A percentile compares a stretch with the other conserved stretches of the same genome.
These are phyloP conservation scores for Hemicentrotus pulcherrimus DNA, from an alignment of 35 echinoderm and acorn worm genomes.

Conservation along the genomic window DNA sequence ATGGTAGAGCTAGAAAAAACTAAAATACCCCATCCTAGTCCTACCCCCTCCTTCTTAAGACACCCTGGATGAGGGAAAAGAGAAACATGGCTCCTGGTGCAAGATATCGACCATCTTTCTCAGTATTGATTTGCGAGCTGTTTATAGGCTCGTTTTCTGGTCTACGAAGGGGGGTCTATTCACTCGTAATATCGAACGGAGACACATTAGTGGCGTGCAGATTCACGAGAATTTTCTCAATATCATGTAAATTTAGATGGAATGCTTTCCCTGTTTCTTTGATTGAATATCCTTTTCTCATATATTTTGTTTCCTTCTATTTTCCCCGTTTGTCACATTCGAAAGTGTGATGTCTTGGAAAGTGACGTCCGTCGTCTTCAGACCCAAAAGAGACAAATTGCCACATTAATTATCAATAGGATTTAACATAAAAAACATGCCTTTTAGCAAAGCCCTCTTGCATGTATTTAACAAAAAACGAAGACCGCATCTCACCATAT, in stretches of 20 bases:
- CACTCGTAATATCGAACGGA: constrained; percentile 11
- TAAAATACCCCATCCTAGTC: background rate
- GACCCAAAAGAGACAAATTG: background rate
- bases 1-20: background rate
- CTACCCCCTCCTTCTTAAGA: background rate
- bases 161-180: background rate
- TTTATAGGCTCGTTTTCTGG: background rate
- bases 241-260: constrained; percentile 20
- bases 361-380: background rate
- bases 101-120: background rate
- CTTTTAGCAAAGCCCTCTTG: no score
- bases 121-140: background rate
- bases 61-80: background rate
- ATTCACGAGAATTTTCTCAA: background rate
- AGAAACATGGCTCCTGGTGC: constrained; percentile 14
- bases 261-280: background rate
- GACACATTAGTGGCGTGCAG: constrained; percentile 15
- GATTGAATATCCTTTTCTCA: background rate
- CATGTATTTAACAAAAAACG: no score
- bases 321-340: background rate
- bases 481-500: background rate
- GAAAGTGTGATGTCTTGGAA: background rate
- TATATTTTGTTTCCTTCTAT: background rate
- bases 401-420: background rate
- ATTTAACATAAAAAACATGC: background rate